A percentile compares a stretch with the other conserved stretches of the same genome.
These are phyloP conservation scores for Blastomussa wellsi DNA, from an alignment of 92 coral and sea anemone species.

Conservation along the genomic window DNA sequence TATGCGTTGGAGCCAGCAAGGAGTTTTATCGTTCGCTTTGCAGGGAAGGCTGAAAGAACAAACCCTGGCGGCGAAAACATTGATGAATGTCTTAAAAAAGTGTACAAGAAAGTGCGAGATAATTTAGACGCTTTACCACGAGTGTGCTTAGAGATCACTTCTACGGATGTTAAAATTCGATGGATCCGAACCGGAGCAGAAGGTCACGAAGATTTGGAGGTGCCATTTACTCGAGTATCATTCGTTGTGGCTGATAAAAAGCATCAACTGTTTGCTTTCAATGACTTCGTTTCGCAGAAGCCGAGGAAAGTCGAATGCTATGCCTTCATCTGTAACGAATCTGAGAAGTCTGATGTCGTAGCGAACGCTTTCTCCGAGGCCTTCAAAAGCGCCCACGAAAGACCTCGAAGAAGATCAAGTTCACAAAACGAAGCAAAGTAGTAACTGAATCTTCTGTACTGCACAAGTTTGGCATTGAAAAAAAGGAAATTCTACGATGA, in stretches of 20 bases:
- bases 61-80: conserved; percentile 78
- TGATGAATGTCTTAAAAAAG: conserved; percentile 57
- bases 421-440: neutral
- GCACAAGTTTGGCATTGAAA: neutral
- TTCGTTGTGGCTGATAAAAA: conserved; percentile 85
- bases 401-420: conserved; percentile 15
- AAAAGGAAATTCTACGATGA: neutral
- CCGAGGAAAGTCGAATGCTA: conserved; percentile 75
- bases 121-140: conserved; percentile 51
- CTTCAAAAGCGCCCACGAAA: conserved; percentile 42
- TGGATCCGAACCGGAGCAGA: conserved; percentile 48
- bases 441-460: neutral
- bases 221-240: conserved; percentile 77
- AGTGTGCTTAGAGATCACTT: conserved; percentile 68
- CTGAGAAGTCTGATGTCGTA: conserved; percentile 79
- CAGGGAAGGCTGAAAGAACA: conserved; percentile 66
- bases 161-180: conserved; percentile 59
- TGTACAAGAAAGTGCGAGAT: conserved; percentile 60
- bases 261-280: conserved; percentile 88
- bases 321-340: conserved; percentile 78
- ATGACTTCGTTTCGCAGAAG: conserved; percentile 85
- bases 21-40: conserved; percentile 80
- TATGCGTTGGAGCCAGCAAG: conserved; percentile 68
- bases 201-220: conserved; percentile 45
- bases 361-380: conserved; percentile 78